Evolutionary conservation across 2,888 invertebrate species (phyloP), one percentile per base, ranked within the genome.

Genomic region (Cryptocheilus praepositus): DNA sequence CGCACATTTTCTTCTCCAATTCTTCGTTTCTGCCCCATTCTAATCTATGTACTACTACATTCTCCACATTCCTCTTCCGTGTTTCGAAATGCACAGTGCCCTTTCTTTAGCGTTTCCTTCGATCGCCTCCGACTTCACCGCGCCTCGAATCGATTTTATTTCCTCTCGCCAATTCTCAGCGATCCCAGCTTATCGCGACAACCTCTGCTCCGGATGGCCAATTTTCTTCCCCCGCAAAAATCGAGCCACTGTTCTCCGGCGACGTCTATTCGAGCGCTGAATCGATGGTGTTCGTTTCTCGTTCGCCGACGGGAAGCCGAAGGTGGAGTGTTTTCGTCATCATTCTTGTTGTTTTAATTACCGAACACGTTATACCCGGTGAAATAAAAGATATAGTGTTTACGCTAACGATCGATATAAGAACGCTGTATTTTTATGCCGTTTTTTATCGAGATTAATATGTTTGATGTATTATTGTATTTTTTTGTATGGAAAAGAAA

Each of bases 61-160:
- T 18, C 1, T n/a, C 18, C 49, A 18, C 16, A 2, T 1, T 8
- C 16, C 1, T n/a, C 49, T 11, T n/a, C n/a, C 8, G 4, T 18
- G 8, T 18, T 49, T 64, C 19, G n/a, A 45, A 52, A 36, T 18
- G 44, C 13, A 15, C 16, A 5, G 19, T 13, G 28, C 44, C 19
- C 7, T 55, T 45, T 36, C 36, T 36, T 21, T 49, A 45, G 2
- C 44, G 1, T 54, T 16, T n/a, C 25, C 5, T 49, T 49, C 28
- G 49, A n/a, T n/a, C n/a, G n/a, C n/a, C 25, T 56, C 25, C 53
- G 58, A 21, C n/a, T 11, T 3, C 3, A 11, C 36, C 36, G 11
- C 13, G 36, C 36, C 36, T 4, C 46, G 60, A 77, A 81, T 80
- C 74, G 80, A 82, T 78, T 83, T 83, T 79, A 80, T 80, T 71